Evolutionary conservation across 2,113 vertebrate species (phyloP), one percentile per base, ranked within the genome.

Genomic region (Anhinga rufa): DNA sequence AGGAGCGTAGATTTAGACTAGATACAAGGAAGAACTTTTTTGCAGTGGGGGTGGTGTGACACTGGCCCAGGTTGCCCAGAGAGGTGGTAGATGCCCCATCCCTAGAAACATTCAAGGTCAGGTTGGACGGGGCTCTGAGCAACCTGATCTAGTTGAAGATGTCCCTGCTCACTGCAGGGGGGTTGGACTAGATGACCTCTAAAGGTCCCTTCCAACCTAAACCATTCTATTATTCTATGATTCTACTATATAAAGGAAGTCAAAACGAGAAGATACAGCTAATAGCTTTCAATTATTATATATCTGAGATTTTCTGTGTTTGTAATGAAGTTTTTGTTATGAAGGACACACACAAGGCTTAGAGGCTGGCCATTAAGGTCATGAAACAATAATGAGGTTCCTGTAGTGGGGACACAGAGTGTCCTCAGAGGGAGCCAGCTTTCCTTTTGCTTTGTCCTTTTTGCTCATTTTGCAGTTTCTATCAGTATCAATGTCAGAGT

Each of bases 371-470:
- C 71, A 95, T 94, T 94, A 86, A 71, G 65, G 32, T 86, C 34
- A 51, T 97, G 83, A 92, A 97, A 95, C 94, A 97, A 90, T 97
- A 88, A 97, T 94, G 93, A 97, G 38, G 51, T 94, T 97, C 88
- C 85, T 96, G 84, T 92, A 60, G 90, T 61, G 68, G 68, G 94
- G 91, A 95, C 86, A 51, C 10, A 84, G 68, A 93, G 88, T 88
- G 81, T 95, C 92, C 72, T 96, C 46, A 12, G 91, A 95, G 88
- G 60, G 78, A 95, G 81, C 31, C 89, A 89, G 65, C 52, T 92
- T 95, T 94, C 71, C 44, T 86, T 95, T 87, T 92, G 36, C 76
- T 83, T 82, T 88, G 82, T 91, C 91, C 54, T 94, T 92, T 90
- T 91, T 85, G 52, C 86, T 84, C 64, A 78, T 95, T 96, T 95